Conservation (phyloP, 1,140 invertebrate species). For the Bombus terrestris region DNA sequence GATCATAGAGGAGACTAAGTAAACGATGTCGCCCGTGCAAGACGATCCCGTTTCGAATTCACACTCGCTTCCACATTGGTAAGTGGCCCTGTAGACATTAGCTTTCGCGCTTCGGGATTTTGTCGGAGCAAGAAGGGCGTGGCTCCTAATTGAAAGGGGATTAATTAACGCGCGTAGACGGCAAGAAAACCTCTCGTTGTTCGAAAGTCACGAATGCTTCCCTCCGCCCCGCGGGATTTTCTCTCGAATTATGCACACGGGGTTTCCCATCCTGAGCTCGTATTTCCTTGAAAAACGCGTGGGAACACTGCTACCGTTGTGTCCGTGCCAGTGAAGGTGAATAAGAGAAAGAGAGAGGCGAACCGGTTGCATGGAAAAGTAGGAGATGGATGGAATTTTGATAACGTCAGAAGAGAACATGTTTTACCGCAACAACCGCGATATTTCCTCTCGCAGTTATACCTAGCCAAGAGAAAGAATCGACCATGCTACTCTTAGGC, state of each 20-base stretch:
- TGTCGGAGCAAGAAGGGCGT: conserved; percentile 57
- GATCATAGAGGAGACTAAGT: conserved; percentile 20
- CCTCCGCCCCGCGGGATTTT: conserved; percentile 43
- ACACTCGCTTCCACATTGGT: conserved; percentile 41
- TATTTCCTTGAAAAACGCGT: conserved; percentile 14
- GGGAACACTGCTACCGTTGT: conserved; percentile 40
- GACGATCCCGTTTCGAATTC: conserved; percentile 48
- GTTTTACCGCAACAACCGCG: conserved; percentile 64
- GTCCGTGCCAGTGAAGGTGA: too few relatives aligned
- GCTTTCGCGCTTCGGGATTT: conserved; percentile 60
- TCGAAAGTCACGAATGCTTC: conserved; percentile 51
- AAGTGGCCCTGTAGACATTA: conserved; percentile 47
- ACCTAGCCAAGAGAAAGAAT: conserved; percentile 31
- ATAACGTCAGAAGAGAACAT: conserved; percentile 65
- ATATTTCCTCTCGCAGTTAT: conserved; percentile 61
- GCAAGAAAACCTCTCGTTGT: conserved; percentile 52
- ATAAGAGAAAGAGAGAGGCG: background rate
- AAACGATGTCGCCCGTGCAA: conserved; percentile 25
- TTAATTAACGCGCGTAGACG: conserved; percentile 65
- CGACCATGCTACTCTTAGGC: background rate
- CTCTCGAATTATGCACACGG: conserved; percentile 63
- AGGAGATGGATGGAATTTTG: conserved; percentile 67
- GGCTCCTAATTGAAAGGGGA: conserved; percentile 68
- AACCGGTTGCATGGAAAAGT: background rate
- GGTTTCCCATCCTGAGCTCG: conserved; percentile 25